Evolutionary conservation across 2,888 invertebrate genomes (phyloP), one percentile per base, ranked within the genome.

Genomic region (Dicyrtomina minuta): DNA sequence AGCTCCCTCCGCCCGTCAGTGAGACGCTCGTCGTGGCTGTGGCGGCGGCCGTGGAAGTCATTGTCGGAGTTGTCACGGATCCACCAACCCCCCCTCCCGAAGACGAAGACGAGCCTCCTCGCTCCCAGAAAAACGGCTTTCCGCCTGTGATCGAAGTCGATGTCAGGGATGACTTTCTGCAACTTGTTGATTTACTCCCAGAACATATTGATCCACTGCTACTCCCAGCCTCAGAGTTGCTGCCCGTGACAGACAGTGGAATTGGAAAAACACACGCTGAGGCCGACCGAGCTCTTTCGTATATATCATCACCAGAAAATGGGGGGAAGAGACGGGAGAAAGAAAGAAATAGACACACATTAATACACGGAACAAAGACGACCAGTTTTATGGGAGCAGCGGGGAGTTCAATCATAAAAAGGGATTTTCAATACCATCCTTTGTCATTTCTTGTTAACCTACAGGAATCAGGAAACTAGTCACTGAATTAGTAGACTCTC

Each of bases 281-380:
- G 51, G 75, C 74, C 15, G 76, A 76, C 27, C 77, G 71, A 43
- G 75, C 72, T 66, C 77, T 77, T 24, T 49, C n/a, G n/a, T n/a
- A 33, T 17, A 58, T 20, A n/a, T 27, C 43, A 22, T 33, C 41
- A 55, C 58, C n/a, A n/a, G n/a, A n/a, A n/a, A n/a, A n/a, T 8
- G 13, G 13, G 43, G 51, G 26, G 58, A 56, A 56, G 24, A 12
- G 13, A 6, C 51, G 51, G 51, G 41, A 44, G 26, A 24, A 61
- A 61, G 15, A 44, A 41, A 26, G 27, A 61, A 27, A 26, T 13
- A 44, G 15, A 41, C 1, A 33, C 12, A 33, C 27, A 56, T 56
- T 2, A 20, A 49, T n/a, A 49, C 49, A 49, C 8, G n/a, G 6
- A 22, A 49, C 49, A 49, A 46, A 46, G n/a, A 4, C 15, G 13